These are phyloP conservation scores for Tachystola acroxantha DNA, from an alignment of 2,888 invertebrate genomes.

Conservation along the genomic window DNA sequence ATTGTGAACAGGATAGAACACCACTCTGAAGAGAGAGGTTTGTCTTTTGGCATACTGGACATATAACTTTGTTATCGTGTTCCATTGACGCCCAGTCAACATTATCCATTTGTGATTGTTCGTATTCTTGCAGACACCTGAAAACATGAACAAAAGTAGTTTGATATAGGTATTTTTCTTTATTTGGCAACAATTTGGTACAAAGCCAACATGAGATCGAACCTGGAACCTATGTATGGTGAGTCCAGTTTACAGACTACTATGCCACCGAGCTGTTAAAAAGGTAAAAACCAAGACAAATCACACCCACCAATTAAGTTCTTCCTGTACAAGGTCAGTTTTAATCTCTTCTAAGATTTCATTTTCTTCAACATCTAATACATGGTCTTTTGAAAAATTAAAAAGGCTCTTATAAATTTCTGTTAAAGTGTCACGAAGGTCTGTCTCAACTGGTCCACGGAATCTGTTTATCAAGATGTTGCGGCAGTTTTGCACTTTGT, in stretches of 20 bases:
- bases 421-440: conserved; percentile 44
- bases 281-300: no score
- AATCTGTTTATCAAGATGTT: conserved; percentile 53
- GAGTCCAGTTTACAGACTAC: no score
- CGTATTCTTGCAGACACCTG: conserved; percentile 65
- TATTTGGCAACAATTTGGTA: no score
- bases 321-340: conserved; percentile 61
- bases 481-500: conserved; percentile 57
- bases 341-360: conserved; percentile 51
- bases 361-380: conserved; percentile 47
- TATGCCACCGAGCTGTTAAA: no score
- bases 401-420: conserved; percentile 58
- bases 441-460: conserved; percentile 41
- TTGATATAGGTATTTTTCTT: no score
- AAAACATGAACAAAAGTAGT: no score
- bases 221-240: no score
- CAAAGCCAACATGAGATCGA: no score
- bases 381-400: conserved; percentile 28
- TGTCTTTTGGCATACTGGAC: conserved; percentile 71
- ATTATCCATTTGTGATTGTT: conserved; percentile 51
- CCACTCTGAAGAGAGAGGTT: conserved; percentile 37
- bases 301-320: conserved; percentile 49
- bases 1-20: conserved; percentile 43
- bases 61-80: conserved; percentile 58
- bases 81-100: conserved; percentile 59